Evolutionary conservation across 2,797 vertebrate genomes (phyloP).

Genomic region (Siniperca obscura): DNA sequence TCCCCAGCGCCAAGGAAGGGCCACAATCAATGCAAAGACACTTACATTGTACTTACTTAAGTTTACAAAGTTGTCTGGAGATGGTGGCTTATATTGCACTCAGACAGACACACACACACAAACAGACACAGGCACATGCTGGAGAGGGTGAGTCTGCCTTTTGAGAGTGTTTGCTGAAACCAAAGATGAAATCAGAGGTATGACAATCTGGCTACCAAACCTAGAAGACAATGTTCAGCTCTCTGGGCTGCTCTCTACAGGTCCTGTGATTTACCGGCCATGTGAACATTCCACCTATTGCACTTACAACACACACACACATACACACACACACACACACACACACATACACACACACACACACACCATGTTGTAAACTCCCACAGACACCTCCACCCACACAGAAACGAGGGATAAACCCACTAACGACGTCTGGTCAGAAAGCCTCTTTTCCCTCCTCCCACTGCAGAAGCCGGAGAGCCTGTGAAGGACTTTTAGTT

Average conservation of each 20-base stretch:
- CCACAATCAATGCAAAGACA: constrained; percentile 85
- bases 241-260: constrained; percentile 77
- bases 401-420: constrained; percentile 49
- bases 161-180: constrained; percentile 81
- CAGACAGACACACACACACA: constrained; percentile 72
- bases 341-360: constrained; percentile 14
- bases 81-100: constrained; percentile 82
- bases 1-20: constrained; percentile 84
- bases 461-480: constrained; percentile 86
- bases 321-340: constrained; percentile 26
- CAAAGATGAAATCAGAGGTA: constrained; percentile 86
- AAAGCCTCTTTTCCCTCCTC: constrained; percentile 85
- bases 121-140: constrained; percentile 77
- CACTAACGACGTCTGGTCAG: constrained; percentile 66
- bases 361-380: constrained; percentile 31
- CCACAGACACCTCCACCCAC: constrained; percentile 33
- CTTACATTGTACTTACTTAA: constrained; percentile 76
- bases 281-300: constrained; percentile 79
- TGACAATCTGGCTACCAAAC: constrained; percentile 85
- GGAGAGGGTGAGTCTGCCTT: constrained; percentile 76
- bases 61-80: constrained; percentile 84
- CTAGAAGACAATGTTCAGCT: constrained; percentile 79
- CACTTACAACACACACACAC: constrained; percentile 63
- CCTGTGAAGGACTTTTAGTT: constrained; percentile 87
- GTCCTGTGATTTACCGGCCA: constrained; percentile 71